Percentiles rank a stretch among this genome's conserved stretches.
Evolutionary conservation across 2,113 vertebrate genomes (phyloP).

Genomic region (Sturnira hondurensis): DNA sequence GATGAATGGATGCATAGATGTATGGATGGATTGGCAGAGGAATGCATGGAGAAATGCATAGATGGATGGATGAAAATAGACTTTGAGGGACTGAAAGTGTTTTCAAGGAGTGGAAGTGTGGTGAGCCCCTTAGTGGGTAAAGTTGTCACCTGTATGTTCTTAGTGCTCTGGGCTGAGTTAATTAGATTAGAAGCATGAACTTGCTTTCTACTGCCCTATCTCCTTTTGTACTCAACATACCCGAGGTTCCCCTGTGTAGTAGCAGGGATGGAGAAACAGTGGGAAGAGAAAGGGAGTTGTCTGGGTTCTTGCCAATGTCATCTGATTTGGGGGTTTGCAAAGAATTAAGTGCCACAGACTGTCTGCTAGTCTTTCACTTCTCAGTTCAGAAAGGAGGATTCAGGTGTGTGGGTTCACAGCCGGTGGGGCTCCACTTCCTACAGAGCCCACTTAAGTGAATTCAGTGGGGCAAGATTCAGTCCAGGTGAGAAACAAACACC

Average conservation of each 20-base stretch:
- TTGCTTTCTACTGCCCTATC: not conserved
- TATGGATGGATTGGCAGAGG: not conserved
- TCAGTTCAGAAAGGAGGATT: not conserved
- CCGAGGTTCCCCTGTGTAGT: rapidly evolving
- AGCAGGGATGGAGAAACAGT: not conserved
- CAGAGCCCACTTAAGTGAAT: not conserved
- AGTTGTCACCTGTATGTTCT: not conserved
- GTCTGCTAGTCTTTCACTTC: not conserved
- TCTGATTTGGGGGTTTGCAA: not conserved
- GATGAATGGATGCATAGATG: not conserved
- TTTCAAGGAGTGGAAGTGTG: not conserved
- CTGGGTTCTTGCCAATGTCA: not conserved
- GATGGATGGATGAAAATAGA: not conserved
- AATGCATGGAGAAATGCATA: not conserved
- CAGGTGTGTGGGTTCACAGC: not conserved
- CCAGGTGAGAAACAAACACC: not conserved
- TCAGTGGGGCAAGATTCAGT: not conserved
- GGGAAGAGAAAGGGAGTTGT: not conserved
- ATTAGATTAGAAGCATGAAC: not conserved
- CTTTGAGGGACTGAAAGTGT: not conserved
- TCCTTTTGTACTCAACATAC: not conserved
- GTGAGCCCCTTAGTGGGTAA: not conserved
- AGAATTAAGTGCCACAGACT: not conserved
- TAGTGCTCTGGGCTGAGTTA: not conserved
- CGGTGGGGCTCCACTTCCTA: not conserved